These are phyloP conservation scores for Aphaenogaster ashmeadi DNA, from an alignment of 1,140 invertebrate species.

Conservation along the genomic window DNA sequence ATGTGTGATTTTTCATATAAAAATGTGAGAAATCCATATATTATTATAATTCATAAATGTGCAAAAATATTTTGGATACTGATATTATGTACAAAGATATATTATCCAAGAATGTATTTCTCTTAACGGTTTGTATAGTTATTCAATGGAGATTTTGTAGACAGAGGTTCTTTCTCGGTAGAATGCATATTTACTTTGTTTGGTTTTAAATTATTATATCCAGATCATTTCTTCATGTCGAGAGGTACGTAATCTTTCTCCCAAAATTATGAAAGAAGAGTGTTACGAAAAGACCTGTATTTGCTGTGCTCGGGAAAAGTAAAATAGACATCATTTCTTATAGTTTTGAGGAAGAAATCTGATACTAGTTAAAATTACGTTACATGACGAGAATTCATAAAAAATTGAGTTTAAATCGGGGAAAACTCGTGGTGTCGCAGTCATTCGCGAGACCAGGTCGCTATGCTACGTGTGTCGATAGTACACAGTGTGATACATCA, in stretches of 20 bases:
- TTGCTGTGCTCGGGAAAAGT: no score
- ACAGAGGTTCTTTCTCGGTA: slow-evolving; percentile 99
- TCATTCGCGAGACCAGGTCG: no score
- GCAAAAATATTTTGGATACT: slow-evolving; percentile 19
- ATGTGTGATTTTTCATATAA: neutral
- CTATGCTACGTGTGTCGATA: no score
- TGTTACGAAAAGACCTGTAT: no score
- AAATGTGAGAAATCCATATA: neutral
- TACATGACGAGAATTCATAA: no score
- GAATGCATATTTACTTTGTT: slow-evolving; percentile 99
- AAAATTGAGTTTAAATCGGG: no score
- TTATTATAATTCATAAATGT: neutral
- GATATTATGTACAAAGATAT: slow-evolving; percentile 25
- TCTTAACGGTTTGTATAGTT: slow-evolving; percentile 88
- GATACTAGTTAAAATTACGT: no score
- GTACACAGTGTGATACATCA: no score
- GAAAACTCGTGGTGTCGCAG: no score
- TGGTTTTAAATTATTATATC: slow-evolving; percentile 98
- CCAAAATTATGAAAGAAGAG: neutral
- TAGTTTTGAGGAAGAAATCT: no score
- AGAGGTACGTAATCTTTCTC: slow-evolving; percentile 91
- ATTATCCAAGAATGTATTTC: slow-evolving; percentile 57
- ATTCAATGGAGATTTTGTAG: slow-evolving; percentile 99
- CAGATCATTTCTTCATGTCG: slow-evolving; percentile 99
- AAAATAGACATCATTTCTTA: no score